These are phyloP conservation scores for Excalfactoria chinensis DNA, from an alignment of 2,113 vertebrate species.

Conservation along the genomic window DNA sequence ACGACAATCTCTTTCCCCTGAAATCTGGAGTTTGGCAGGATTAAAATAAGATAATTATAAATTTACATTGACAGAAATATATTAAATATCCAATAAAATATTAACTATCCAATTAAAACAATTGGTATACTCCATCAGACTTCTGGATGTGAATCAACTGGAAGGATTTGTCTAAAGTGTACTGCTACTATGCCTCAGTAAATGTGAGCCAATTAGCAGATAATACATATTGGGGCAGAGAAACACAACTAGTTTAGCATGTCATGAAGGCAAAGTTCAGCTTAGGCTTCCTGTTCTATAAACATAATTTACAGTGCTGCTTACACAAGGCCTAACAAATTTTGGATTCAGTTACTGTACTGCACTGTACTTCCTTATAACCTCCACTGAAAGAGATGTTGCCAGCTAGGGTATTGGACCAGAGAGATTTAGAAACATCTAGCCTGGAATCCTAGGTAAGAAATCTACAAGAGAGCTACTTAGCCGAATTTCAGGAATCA, in stretches of 20 bases:
- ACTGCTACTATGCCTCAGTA: neutral
- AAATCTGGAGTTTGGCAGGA: neutral
- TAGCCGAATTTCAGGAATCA: neutral
- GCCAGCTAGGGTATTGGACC: neutral
- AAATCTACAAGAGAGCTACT: neutral
- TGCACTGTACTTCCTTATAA: neutral
- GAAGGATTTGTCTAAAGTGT: neutral
- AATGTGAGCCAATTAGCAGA: neutral
- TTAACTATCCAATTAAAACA: constrained; percentile 1
- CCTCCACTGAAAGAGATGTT: neutral
- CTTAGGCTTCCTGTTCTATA: neutral
- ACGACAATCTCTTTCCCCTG: neutral
- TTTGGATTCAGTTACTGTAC: neutral
- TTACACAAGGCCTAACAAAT: neutral
- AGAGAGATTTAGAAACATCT: constrained; percentile 3
- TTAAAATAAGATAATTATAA: neutral
- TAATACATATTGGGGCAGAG: neutral
- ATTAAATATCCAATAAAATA: constrained; percentile 10
- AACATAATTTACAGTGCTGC: neutral
- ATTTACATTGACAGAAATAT: neutral
- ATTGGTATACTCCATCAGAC: neutral
- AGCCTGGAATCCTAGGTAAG: neutral
- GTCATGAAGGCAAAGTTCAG: constrained; percentile 22
- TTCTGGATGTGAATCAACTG: constrained; percentile 13
- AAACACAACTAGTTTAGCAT: neutral